Percentiles rank a stretch among this genome's conserved stretches.
Evolutionary conservation across 2,113 vertebrate species (phyloP).

Genomic region (Callopanchax toddi): DNA sequence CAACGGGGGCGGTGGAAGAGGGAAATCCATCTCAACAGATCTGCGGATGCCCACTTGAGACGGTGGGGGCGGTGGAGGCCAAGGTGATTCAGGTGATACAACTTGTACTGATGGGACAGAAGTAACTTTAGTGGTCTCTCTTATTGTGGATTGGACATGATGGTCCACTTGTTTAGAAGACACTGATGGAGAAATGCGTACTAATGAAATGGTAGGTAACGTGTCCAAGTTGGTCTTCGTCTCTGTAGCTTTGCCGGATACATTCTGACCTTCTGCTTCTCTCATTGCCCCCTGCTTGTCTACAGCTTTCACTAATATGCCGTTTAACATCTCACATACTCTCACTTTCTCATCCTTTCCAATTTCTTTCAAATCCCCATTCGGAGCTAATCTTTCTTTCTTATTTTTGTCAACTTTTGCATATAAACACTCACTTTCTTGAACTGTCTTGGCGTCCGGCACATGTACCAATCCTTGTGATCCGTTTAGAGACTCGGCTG

Average conservation of each 20-base stretch:
- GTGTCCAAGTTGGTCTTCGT: conserved; percentile 12
- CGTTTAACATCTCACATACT: conserved; percentile 59
- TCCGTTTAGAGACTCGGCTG: conserved; percentile 31
- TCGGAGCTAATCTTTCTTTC: conserved; percentile 49
- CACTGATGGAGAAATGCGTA: conserved; percentile 71
- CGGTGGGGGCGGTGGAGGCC: conserved; percentile 85
- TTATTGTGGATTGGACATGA: conserved; percentile 79
- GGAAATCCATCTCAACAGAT: conserved; percentile 78
- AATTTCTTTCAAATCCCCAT: conserved; percentile 52
- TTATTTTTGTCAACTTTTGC: conserved; percentile 36
- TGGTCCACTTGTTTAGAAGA: conserved; percentile 81
- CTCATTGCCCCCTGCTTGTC: conserved; percentile 35
- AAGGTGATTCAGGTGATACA: conserved; percentile 36
- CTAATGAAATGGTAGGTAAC: conserved; percentile 36
- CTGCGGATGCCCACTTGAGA: conserved; percentile 69
- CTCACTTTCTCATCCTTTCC: conserved; percentile 48
- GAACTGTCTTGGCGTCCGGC: conserved; percentile 35
- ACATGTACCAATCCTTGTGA: neutral
- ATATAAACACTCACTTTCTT: conserved; percentile 56
- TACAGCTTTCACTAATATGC: conserved; percentile 54
- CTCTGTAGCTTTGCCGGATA: conserved; percentile 16
- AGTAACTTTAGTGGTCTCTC: conserved; percentile 52
- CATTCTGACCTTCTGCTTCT: conserved; percentile 26
- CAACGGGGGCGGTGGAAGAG: conserved; percentile 67
- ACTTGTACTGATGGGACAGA: conserved; percentile 13